phyloP scores from a whole-genome alignment of 2,888 invertebrate genomes.

The Anoplius nigerrimus region DNA sequence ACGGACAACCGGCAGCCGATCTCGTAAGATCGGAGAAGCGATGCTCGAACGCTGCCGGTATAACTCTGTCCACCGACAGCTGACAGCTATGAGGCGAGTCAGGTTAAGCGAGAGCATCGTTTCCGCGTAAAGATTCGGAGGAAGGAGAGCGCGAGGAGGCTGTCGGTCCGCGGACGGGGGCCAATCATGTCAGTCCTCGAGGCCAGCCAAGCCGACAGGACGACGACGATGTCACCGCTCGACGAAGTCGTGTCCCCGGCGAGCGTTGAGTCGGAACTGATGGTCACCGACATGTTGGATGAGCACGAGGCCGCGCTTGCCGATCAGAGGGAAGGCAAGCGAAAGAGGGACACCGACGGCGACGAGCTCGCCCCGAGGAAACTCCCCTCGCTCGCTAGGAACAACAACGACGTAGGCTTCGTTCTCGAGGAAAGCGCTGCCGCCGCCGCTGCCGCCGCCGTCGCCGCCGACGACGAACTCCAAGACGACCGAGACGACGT shows the following conservation, averaged over 20 bases:
- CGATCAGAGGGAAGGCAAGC: constrained; percentile 56
- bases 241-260: constrained; percentile 70
- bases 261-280: constrained; percentile 71
- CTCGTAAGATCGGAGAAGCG: too few species aligned
- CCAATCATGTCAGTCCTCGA: constrained; percentile 68
- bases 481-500: constrained; percentile 70
- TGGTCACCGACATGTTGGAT: constrained; percentile 71
- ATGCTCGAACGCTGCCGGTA: too few species aligned
- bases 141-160: too few species aligned
- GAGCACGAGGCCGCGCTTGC: constrained; percentile 61
- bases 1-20: too few species aligned
- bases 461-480: constrained; percentile 60
- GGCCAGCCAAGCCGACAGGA: constrained; percentile 62
- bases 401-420: constrained; percentile 72
- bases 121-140: too few species aligned
- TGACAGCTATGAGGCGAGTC: too few species aligned
- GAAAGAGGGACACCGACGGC: constrained; percentile 66
- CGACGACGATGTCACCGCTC: constrained; percentile 70
- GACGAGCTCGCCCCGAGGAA: constrained; percentile 68
- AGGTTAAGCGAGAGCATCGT: too few species aligned
- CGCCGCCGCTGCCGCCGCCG: constrained; percentile 64
- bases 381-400: constrained; percentile 62
- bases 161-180: neutral
- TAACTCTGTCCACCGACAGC: neutral
- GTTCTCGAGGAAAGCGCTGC: constrained; percentile 65